Evolutionary conservation across 2,113 vertebrate species (phyloP).

Genomic region (Panurus biarmicus): DNA sequence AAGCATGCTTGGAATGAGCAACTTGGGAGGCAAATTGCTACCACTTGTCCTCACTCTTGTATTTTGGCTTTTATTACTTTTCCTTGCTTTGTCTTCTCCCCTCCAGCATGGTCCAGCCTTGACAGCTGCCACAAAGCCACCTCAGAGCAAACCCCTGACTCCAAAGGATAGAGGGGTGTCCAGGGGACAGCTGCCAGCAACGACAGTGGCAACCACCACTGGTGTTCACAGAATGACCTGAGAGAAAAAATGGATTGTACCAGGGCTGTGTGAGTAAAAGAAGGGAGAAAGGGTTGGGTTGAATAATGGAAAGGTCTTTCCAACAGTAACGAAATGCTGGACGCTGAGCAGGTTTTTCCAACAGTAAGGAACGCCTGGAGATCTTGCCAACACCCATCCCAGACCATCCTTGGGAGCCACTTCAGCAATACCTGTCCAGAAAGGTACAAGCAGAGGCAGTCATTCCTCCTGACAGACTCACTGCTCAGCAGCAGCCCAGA

Average conservation of each 20-base stretch:
- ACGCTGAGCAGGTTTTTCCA: neutral
- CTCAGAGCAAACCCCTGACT: neutral
- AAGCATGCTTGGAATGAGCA: conserved; percentile 38
- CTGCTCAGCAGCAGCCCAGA: neutral
- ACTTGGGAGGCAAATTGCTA: conserved; percentile 12
- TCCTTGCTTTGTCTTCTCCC: neutral
- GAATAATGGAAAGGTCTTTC: neutral
- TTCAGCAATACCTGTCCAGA: neutral
- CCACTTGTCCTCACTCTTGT: neutral
- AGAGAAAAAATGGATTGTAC: neutral
- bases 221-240: neutral
- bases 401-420: neutral
- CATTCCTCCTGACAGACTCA: neutral
- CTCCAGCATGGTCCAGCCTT: neutral
- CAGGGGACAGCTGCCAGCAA: neutral
- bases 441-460: neutral
- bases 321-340: neutral
- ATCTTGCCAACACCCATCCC: neutral
- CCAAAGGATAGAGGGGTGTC: rapidly evolving
- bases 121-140: neutral
- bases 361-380: neutral
- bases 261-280: neutral
- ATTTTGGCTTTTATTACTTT: neutral
- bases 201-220: neutral
- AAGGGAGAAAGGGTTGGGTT: neutral